These are phyloP conservation scores for Bombus cullumanus DNA, from an alignment of 1,140 invertebrate species.

Conservation along the genomic window DNA sequence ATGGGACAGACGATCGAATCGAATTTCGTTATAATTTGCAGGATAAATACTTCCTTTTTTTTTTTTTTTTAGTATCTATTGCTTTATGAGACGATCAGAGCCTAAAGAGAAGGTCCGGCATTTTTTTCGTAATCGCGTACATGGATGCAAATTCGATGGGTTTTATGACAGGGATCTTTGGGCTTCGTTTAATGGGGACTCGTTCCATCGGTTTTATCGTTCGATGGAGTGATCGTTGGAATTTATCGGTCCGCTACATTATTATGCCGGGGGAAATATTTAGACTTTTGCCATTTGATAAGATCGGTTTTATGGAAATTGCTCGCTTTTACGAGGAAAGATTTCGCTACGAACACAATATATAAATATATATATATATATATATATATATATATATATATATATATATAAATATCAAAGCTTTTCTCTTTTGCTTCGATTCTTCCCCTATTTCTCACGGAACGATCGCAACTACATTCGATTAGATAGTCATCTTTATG, in stretches of 20 bases:
- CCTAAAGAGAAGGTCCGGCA: neutral
- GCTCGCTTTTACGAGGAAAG: constrained; percentile 8
- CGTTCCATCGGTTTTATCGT: neutral
- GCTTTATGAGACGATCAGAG: neutral
- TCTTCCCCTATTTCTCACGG: too few relatives aligned
- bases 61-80: neutral
- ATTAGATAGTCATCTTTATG: neutral
- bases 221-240: neutral
- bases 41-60: too few relatives aligned
- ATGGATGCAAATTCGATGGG: constrained; percentile 12
- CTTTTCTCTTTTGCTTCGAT: neutral
- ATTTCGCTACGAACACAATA: constrained; percentile 1
- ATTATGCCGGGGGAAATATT: neutral
- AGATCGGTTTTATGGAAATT: constrained; percentile 20
- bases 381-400: neutral
- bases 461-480: neutral
- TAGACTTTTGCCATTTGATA: constrained; percentile 3
- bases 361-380: neutral
- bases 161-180: neutral
- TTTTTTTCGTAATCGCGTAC: neutral
- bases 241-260: constrained; percentile 21
- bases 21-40: neutral
- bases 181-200: constrained; percentile 1
- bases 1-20: neutral
- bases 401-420: neutral